phyloP scores from a whole-genome alignment of 1,140 invertebrate genomes.

The Cotesia chilonis region DNA sequence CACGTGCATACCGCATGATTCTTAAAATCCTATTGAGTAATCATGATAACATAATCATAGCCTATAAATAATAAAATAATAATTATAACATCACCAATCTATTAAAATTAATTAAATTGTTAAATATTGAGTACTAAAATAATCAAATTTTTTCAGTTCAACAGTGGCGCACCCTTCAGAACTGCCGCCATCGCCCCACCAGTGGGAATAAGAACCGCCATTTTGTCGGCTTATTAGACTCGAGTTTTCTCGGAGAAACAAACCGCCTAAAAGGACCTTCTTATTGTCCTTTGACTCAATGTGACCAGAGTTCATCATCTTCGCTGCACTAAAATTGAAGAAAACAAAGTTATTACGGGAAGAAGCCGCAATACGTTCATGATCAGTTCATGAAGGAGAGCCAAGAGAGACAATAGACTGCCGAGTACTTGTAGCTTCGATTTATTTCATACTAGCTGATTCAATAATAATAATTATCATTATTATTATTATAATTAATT shows the following conservation, averaged over 20 bases:
- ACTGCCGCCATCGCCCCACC: constrained; percentile 95
- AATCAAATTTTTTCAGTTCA: constrained; percentile 77
- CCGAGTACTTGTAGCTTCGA: constrained; percentile 61
- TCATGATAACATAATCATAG: too few species aligned
- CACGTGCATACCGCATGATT: too few species aligned
- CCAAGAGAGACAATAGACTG: constrained; percentile 66
- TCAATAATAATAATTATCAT: neutral
- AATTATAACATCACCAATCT: neutral
- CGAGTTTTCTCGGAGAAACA: too few species aligned
- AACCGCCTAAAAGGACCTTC: too few species aligned
- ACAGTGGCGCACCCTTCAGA: constrained; percentile 97
- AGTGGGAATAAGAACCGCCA: constrained; percentile 81
- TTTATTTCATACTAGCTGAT: constrained; percentile 51
- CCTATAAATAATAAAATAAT: too few species aligned
- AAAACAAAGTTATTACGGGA: neutral
- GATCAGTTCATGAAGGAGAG: constrained; percentile 40
- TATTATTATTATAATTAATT: too few species aligned
- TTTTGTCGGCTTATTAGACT: too few species aligned
- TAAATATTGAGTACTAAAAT: neutral
- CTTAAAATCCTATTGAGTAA: too few species aligned
- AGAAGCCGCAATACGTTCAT: constrained; percentile 3
- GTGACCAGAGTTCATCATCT: too few species aligned
- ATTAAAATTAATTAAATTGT: neutral
- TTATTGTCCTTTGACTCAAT: too few species aligned
- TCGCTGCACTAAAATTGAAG: too few species aligned